Evolutionary conservation across 2,888 invertebrate genomes (phyloP), one percentile per base, ranked within the genome.

Genomic region (Melanargia galathea): DNA sequence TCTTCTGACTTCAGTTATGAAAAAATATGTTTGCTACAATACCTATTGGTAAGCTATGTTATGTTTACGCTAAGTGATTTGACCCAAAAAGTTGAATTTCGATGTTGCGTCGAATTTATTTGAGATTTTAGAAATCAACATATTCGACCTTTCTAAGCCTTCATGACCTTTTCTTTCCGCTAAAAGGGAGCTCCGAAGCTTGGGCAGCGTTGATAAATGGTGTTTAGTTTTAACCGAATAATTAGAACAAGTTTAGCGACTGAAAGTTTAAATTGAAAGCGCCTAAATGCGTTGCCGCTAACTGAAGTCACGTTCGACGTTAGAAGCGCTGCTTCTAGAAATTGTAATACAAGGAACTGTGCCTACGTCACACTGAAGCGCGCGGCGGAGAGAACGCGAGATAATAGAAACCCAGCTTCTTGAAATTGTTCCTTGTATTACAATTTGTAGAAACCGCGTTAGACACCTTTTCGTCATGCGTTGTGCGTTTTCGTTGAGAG

Each of bases 231-330:
- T 51, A 52, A 57, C 45, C 43, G 16, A 62, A 62, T 62, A 62
- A 58, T 58, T 58, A 58, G 33, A 43, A 58, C 20, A 43, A 57
- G 43, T 45, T 58, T 35, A 24, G 20, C 18, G 24, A 66, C 60
- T 49, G 48, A 65, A 67, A 67, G 54, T 65, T 67, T 65, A 65
- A 67, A 65, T 67, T 65, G 58, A 63, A 65, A 63, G 58, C 40
- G 49, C 18, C n/a, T 49, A 49, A 55, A 43, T 24, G 45, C 7
- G 26, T 24, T 49, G 49, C 22, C 49, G 24, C 26, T 46, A 7
- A 49, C 22, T 26, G 26, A 26, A 49, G 49, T 26, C 49, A 26
- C 49, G 8, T 24, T n/a, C 4, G 22, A 22, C 2, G 4, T 40
- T n/a, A 16, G 1, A n/a, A n/a, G 16, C 3, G 3, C n/a, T n/a